A percentile compares a stretch with the other conserved stretches of the same genome.
These are phyloP conservation scores for Neopipo cinnamomea DNA, from an alignment of 2,113 vertebrate species.

Conservation along the genomic window DNA sequence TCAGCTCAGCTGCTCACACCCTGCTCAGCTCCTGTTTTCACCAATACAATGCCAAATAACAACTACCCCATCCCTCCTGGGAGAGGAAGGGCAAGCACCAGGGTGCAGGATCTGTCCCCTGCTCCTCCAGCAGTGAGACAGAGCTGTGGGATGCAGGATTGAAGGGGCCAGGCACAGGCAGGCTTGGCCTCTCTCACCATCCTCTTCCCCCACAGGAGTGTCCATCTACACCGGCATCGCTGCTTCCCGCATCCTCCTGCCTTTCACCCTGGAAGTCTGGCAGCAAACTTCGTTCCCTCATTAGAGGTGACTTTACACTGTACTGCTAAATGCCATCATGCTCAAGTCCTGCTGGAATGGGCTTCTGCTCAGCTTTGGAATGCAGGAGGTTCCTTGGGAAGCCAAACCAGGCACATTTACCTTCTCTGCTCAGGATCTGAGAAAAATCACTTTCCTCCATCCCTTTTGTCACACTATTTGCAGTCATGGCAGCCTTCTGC, in stretches of 20 bases:
- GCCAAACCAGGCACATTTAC: neutral
- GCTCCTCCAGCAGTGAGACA: neutral
- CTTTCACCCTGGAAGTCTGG: neutral
- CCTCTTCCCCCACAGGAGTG: neutral
- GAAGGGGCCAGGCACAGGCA: neutral
- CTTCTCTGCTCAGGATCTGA: neutral
- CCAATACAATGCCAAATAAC: neutral
- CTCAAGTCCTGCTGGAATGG: neutral
- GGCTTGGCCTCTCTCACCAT: neutral
- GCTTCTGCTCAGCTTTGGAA: neutral
- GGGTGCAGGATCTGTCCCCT: neutral
- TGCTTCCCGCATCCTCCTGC: neutral
- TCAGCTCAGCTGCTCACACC: neutral
- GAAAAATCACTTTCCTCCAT: neutral
- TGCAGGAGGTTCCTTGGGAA: neutral
- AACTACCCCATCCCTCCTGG: neutral
- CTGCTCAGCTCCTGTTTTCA: neutral
- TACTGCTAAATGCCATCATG: neutral
- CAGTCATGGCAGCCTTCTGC: neutral
- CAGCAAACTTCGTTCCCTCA: neutral
- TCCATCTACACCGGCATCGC: neutral
- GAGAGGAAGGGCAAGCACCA: neutral
- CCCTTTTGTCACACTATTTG: accelerated
- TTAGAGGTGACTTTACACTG: neutral
- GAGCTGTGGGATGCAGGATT: neutral